Evolutionary conservation across 2,888 invertebrate genomes (phyloP).

Genomic region (Arctia plantaginis): DNA sequence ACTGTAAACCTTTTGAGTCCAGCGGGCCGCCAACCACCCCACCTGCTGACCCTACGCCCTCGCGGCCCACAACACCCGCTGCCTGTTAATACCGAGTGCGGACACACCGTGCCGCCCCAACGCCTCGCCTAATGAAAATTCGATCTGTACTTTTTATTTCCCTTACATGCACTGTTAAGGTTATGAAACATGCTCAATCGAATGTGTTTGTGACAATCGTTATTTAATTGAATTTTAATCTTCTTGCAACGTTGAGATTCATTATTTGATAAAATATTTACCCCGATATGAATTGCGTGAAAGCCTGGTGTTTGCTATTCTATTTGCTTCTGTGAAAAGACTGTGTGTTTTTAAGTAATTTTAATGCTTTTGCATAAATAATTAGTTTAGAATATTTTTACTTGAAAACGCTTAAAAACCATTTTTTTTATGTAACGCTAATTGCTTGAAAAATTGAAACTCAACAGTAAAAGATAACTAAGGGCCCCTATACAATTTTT

Average conservation of each 20-base stretch:
- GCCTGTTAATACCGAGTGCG: conserved; percentile 75
- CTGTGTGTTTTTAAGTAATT: background rate
- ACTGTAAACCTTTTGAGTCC: conserved; percentile 86
- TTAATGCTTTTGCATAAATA: background rate
- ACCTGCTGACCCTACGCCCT: conserved; percentile 38
- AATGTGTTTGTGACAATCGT: conserved; percentile 40
- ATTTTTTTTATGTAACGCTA: too few species aligned
- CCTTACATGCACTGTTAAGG: conserved; percentile 62
- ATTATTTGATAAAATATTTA: conserved; percentile 17
- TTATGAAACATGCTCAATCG: conserved; percentile 65
- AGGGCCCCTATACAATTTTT: too few species aligned
- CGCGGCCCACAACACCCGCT: conserved; percentile 41
- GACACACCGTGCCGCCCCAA: conserved; percentile 81
- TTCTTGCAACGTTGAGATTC: conserved; percentile 25
- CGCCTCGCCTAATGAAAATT: conserved; percentile 85
- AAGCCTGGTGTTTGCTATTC: background rate
- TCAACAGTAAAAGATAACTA: too few species aligned
- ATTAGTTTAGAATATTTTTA: too few species aligned
- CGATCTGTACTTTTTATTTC: conserved; percentile 78
- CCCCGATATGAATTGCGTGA: background rate
- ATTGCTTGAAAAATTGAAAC: too few species aligned
- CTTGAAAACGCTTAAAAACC: too few species aligned
- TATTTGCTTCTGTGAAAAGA: background rate
- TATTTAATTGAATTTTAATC: conserved; percentile 36
- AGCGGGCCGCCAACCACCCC: conserved; percentile 73